phyloP scores from a whole-genome alignment of 53 echinoderm and acorn worm genomes.

The Pentamera pediparva region DNA sequence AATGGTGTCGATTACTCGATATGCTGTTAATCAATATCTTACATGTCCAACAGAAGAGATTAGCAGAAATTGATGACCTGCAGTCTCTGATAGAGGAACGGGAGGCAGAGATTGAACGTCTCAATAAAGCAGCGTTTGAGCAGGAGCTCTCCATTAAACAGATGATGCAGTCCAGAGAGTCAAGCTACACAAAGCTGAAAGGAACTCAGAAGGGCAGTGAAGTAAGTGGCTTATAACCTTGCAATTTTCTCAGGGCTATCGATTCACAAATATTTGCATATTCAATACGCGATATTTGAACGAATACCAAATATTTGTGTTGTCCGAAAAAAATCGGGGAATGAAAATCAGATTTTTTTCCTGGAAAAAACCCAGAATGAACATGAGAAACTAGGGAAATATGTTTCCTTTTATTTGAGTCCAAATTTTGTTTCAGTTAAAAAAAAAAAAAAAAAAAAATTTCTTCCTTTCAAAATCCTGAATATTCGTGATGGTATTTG shows the following conservation, averaged over 20 bases:
- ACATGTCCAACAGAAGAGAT: slow-evolving; percentile 48
- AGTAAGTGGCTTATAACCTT: slow-evolving; percentile 53
- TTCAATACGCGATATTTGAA: no score
- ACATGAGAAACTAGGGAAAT: no score
- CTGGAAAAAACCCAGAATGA: no score
- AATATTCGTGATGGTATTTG: no score
- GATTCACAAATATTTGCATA: no score
- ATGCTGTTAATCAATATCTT: not conserved
- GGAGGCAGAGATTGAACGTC: slow-evolving; percentile 72
- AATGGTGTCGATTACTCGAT: not conserved
- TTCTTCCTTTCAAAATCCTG: no score
- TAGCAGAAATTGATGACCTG: slow-evolving; percentile 59
- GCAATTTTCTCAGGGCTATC: not conserved
- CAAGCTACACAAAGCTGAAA: slow-evolving; percentile 59
- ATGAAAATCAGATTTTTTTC: no score
- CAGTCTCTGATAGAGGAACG: slow-evolving; percentile 62
- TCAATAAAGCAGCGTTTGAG: slow-evolving; percentile 65
- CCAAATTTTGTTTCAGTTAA: no score
- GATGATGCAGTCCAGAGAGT: slow-evolving; percentile 74
- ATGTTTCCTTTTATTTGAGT: no score
- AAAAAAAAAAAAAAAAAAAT: no score
- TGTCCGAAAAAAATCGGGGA: no score
- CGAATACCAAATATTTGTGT: no score
- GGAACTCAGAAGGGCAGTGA: slow-evolving; percentile 70
- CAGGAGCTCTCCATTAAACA: slow-evolving; percentile 77